phyloP scores from a whole-genome alignment of 2,113 vertebrate species.

The Eidolon helvum region DNA sequence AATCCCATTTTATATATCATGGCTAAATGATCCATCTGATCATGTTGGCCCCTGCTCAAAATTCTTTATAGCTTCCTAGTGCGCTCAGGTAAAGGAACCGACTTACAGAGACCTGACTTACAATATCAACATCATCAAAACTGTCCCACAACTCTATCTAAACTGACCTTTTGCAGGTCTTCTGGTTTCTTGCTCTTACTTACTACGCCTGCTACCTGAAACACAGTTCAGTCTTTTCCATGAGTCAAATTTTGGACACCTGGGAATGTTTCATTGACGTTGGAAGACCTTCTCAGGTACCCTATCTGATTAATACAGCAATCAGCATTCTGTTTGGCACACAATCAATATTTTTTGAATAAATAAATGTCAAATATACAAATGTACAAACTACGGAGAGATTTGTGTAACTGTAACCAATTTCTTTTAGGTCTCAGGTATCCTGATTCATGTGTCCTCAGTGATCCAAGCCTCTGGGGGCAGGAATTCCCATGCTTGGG shows the following conservation, averaged over 20 bases:
- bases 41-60: not conserved
- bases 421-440: not conserved
- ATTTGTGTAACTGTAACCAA: not conserved
- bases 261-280: not conserved
- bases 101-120: not conserved
- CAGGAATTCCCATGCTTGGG: not conserved
- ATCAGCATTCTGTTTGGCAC: not conserved
- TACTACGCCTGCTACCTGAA: not conserved
- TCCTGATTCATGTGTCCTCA: not conserved
- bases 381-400: not conserved
- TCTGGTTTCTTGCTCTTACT: not conserved
- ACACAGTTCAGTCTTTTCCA: not conserved
- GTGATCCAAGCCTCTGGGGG: not conserved
- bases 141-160: not conserved
- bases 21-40: not conserved
- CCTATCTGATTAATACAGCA: not conserved
- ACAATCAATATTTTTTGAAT: not conserved
- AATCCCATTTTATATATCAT: not conserved
- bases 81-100: not conserved
- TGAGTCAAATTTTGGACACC: not conserved
- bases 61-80: not conserved
- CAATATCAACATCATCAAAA: not conserved
- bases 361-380: not conserved
- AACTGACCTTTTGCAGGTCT: not conserved
- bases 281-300: not conserved